Base-by-base conservation (phyloP, 2,113 vertebrate genomes). In the Pterocles gutturalis region DNA sequence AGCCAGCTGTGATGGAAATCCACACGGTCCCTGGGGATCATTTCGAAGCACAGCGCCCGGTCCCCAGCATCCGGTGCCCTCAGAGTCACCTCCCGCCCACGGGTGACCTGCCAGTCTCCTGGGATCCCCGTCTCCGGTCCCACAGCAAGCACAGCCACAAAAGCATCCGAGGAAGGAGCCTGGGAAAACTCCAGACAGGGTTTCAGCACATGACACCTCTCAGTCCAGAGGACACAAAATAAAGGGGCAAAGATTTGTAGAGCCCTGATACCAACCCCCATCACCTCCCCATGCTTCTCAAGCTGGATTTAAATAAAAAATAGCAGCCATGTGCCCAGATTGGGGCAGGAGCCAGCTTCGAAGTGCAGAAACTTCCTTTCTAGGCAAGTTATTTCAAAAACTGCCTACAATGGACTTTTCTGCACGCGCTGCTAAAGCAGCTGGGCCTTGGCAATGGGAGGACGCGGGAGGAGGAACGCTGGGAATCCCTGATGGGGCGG, bases 311-410 rank as follows among this genome's bases (percentile, higher is more conserved):
- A 82, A 91, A 92, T 60, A 71, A 87, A 93, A 93, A 95, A 75
- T 55, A 60, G 49, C 71, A 91, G 83, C 1, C 1, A 91, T 57
- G 57, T 94, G 81, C 94, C 96, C 7, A 2, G 84, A 87, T 1
- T 93, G 94, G 93, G 87, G 94, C 65, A 87, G 38, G 57, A 97
- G 94, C 96, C 96, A 96, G 94, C 69, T 85, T 54, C 38, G 43
- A 96, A 94, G 87, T 49, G 58, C 81, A 96, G 93, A 96, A 96
- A 96, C 91, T 97, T 97, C 96, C 96, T 97, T 97, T 97, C 93
- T 96, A 97, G 96, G 96, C 96, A 96, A 97, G 93, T 87, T 96
- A 93, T 97, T 96, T 94, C 7, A 93, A 90, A 96, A 95, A 95
- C 73, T 94, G 96, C 94, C 96, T 96, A 84, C 94, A 93, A 84